Evolutionary conservation across 2,113 vertebrate species (phyloP).

Genomic region (Loxodonta africana): DNA sequence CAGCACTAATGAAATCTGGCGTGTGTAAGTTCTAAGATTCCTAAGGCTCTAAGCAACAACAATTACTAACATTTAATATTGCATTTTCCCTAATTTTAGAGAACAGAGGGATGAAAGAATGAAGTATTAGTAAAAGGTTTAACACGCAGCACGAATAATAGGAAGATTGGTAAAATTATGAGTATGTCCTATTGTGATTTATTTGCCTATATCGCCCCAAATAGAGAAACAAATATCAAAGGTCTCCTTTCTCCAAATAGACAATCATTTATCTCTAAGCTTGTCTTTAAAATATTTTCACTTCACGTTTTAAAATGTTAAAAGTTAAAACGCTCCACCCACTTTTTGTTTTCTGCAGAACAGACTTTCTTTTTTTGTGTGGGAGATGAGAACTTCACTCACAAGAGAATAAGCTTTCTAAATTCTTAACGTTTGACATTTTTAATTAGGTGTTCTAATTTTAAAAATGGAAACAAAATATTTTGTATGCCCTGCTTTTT

Average conservation of each 20-base stretch:
- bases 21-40: not conserved
- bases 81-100: not conserved
- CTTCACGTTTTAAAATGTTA: slow-evolving; percentile 7
- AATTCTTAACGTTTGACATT: not conserved
- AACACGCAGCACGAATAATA: not conserved
- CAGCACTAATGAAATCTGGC: not conserved
- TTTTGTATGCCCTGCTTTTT: not conserved
- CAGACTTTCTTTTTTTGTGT: not conserved
- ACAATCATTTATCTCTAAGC: not conserved
- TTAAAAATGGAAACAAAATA: not conserved
- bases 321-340: not conserved
- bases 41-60: not conserved
- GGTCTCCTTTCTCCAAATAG: slow-evolving; percentile 32
- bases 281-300: slow-evolving; percentile 53
- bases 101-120: not conserved
- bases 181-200: not conserved
- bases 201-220: not conserved
- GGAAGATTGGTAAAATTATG: not conserved
- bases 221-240: slow-evolving; percentile 52
- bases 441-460: not conserved
- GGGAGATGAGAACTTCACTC: not conserved
- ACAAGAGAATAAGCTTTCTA: not conserved
- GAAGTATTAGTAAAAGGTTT: not conserved
- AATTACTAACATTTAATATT: not conserved
- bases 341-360: not conserved